Base-by-base conservation (phyloP, 2,888 invertebrate genomes). In the Polylopha cassiicola region DNA sequence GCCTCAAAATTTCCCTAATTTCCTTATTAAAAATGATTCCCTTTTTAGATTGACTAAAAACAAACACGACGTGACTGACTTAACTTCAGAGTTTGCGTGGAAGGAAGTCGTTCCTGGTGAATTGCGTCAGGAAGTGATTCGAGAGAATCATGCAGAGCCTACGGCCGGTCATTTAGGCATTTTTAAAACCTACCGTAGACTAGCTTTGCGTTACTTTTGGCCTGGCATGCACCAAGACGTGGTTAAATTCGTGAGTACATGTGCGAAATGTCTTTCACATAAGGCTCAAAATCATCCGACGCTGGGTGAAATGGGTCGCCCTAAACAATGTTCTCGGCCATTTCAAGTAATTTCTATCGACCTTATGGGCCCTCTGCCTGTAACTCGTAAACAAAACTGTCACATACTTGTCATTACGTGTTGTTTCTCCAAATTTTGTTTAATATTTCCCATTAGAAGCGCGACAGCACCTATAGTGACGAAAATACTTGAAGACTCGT, bases 171-270 rank as follows among this genome's bases (percentile, higher is more conserved):
- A 55, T 41, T 28, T 50, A 0, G 51, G 51, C 2, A 32, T 46
- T 1, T 45, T 43, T 8, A 49, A 51, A 26, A 54, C 49, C 1
- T 47, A 48, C 27, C 13, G 30, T 5, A 45, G 52, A 5, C 3
- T 51, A 2, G n/a, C 21, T 1, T 16, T 52, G 4, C 37, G 32
- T 1, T 53, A 43, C 11, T 55, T 18, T 23, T 53, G 53, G 55
- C 51, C 51, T 0, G 39, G 44, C 0, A 50, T 54, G 48, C 32
- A 50, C 10, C 0, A 2, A 1, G 51, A 53, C 27, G 47, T 51
- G 0, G 38, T 34, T 1, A 34, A 43, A 3, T 50, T 39, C 17
- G 43, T 44, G n/a, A n/a, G n/a, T n/a, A n/a, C n/a, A n/a, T n/a
- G n/a, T n/a, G n/a, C n/a, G n/a, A n/a, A n/a, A n/a, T n/a, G n/a